These are phyloP conservation scores for Alouatta palliata DNA, from an alignment of 2,113 vertebrate species.

Conservation along the genomic window DNA sequence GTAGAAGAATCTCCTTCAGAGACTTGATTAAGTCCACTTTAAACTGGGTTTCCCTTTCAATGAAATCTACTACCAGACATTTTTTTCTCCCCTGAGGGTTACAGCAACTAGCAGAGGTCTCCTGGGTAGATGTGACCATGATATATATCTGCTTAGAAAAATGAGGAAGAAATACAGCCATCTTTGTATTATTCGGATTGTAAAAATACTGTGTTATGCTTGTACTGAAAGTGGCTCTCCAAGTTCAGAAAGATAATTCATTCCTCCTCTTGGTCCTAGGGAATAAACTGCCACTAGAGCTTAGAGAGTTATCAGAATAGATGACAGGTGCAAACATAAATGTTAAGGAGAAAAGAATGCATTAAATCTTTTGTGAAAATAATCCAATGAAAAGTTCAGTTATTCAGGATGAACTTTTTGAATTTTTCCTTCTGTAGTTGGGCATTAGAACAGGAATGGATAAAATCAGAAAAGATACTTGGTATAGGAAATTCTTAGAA, in stretches of 20 bases:
- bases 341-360: neutral
- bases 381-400: neutral
- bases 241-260: neutral
- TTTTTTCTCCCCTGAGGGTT: neutral
- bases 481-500: conserved; percentile 71
- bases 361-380: conserved; percentile 1
- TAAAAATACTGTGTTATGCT: neutral
- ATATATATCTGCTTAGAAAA: neutral
- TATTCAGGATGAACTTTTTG: neutral
- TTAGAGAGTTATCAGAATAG: neutral
- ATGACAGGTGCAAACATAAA: neutral
- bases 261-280: neutral
- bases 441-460: neutral
- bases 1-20: neutral
- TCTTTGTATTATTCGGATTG: neutral
- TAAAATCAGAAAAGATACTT: conserved; percentile 62
- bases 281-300: neutral
- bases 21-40: neutral
- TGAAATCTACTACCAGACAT: neutral
- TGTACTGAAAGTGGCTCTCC: neutral
- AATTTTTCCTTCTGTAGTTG: conserved; percentile 45
- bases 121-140: neutral
- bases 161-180: neutral
- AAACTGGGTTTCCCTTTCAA: neutral
- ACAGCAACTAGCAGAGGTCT: neutral